Evolutionary conservation across 2,113 vertebrate species (phyloP), one percentile per base, ranked within the genome.

Genomic region (Octodon degus): DNA sequence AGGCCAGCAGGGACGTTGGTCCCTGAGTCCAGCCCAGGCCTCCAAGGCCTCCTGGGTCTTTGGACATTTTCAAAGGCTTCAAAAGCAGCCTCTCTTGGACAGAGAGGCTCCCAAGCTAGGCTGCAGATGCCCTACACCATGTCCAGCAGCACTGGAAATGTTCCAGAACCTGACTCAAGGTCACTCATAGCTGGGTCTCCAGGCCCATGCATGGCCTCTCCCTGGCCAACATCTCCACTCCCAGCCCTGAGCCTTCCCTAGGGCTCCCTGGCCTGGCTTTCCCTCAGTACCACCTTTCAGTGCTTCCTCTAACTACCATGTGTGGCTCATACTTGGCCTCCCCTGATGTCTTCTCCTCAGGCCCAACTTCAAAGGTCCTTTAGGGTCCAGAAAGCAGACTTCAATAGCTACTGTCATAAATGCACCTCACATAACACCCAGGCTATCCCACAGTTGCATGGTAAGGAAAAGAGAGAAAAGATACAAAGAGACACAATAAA

Each of bases 181-280:
- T 68, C 27, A 14, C 62, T 30, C 27, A 27, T 5, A 11, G 14
- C 40, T 43, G 50, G 7, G 6, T 53, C 60, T 70, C 34, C n/a
- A 80, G 40, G 30, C 14, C n/a, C 17, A 72, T 9, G 1, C 32
- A 1, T 0, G 1, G 27, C 7, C 65, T 77, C 7, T 0, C 0
- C 17, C 5, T 25, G 19, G 34, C 63, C 0, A 0, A 24, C 24
- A 40, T 47, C 55, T 70, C 70, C 67, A 8, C 0, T 10, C 16
- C n/a, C 60, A 55, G 2, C 5, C 32, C n/a, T 65, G 55, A 60
- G 40, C 12, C 37, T 22, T 24, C 63, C 32, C 53, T 25, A 4
- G 0, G 34, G 32, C 7, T 82, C 25, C 65, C 74, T 11, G 0
- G 27, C 25, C 32, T 7, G 13, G 8, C 5, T 70, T 12, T 80